Base-by-base conservation (phyloP, 1,140 invertebrate genomes). In the Drosophila oshimai region DNA sequence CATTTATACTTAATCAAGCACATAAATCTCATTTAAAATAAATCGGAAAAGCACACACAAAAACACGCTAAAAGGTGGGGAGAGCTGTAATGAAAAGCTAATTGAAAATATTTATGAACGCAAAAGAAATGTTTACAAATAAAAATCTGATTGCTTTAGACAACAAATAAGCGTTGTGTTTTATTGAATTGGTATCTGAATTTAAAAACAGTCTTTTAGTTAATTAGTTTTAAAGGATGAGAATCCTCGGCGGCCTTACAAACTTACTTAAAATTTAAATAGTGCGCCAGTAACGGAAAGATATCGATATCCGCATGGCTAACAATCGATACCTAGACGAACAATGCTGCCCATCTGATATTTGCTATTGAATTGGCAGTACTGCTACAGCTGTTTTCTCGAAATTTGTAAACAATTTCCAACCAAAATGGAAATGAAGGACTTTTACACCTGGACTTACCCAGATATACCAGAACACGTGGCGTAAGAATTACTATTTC, bases 101-200 rank as follows among this genome's bases (percentile, higher is more conserved):
- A 45, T 28, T n/a, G 12, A 69, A 71, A 50, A 47, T 54, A 79
- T 68, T 75, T 67, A 79, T 75, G 72, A 86, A 62, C 42, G 72
- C 67, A 55, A 64, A 55, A 28, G n/a, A 73, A 73, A 76, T 80
- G 49, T 73, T 87, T 87, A 80, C 76, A 86, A 81, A 57, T 87
- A 87, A 86, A 72, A 64, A 73, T 68, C 62, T 51, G 50, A 68
- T 86, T 80, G 80, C 80, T 86, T 84, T 86, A 86, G 72, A 80
- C 60, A 68, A 75, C 37, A 36, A 37, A 41, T 9, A 17, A 12
- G 22, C 2, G 15, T 3, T 17, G 10, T 17, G 26, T 67, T 60
- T 83, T 41, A 64, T 46, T 76, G 5, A 22, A n/a, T 13, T 37
- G n/a, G n/a, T n/a, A n/a, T n/a, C n/a, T n/a, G n/a, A n/a, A n/a